Evolutionary conservation across 1,140 invertebrate genomes (phyloP).

Genomic region (Aphidius gifuensis): DNA sequence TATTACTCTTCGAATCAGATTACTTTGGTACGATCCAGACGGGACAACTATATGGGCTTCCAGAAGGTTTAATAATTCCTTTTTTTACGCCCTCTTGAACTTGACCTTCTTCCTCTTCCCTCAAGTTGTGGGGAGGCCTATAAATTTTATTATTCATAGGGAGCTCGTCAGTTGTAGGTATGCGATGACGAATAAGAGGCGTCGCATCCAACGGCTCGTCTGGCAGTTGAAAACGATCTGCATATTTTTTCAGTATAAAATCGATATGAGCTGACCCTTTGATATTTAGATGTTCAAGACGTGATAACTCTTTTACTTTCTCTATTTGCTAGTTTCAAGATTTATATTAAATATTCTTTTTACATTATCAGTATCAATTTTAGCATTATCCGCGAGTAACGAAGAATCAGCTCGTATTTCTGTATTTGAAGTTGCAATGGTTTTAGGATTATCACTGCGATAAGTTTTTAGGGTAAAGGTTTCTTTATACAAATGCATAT

Average conservation of each 20-base stretch:
- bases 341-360: not conserved
- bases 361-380: no score
- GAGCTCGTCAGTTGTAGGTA: not conserved
- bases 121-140: constrained; percentile 29
- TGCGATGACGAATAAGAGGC: constrained; percentile 7
- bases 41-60: constrained; percentile 37
- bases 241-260: constrained; percentile 9
- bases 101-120: constrained; percentile 32
- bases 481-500: no score
- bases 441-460: no score
- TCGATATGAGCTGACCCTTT: constrained; percentile 22
- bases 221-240: constrained; percentile 14
- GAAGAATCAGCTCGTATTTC: no score
- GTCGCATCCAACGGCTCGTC: constrained; percentile 12
- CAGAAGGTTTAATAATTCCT: constrained; percentile 15
- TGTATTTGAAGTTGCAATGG: no score
- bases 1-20: constrained; percentile 38
- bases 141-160: constrained; percentile 27
- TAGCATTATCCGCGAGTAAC: no score
- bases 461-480: no score
- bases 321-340: not conserved
- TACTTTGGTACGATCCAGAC: constrained; percentile 42
- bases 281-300: constrained; percentile 22
- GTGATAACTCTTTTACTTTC: constrained; percentile 15
- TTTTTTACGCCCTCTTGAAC: constrained; percentile 32